phyloP scores from a whole-genome alignment of 2,113 vertebrate genomes.

The Calyptommatus sinebrachiatus region DNA sequence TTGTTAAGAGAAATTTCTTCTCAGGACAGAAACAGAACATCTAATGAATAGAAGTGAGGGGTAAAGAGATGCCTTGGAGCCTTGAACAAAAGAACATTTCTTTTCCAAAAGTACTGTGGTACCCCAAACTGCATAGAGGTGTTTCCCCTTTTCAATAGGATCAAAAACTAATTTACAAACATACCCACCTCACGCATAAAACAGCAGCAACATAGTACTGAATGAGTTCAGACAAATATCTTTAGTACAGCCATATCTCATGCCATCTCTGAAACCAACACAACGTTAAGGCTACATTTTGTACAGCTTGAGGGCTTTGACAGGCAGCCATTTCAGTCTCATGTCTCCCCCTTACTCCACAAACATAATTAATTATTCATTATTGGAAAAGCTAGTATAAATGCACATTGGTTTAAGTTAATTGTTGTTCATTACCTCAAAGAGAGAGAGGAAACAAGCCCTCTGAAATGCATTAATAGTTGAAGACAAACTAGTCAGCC shows the following conservation, averaged over 20 bases:
- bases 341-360: neutral
- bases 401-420: slow-evolving; percentile 38
- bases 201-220: neutral
- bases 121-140: neutral
- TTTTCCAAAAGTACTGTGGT: fast-evolving
- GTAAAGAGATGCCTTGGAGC: neutral
- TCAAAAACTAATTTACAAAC: neutral
- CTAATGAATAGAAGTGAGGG: neutral
- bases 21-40: neutral
- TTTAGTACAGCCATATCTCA: neutral
- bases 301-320: slow-evolving; percentile 34
- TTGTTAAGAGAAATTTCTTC: neutral
- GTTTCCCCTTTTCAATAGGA: neutral
- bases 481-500: slow-evolving; percentile 49
- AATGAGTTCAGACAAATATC: neutral
- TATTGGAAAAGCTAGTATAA: slow-evolving; percentile 16
- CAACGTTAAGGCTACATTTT: neutral
- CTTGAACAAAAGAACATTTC: neutral
- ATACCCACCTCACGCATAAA: fast-evolving
- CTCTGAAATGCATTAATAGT: slow-evolving; percentile 60
- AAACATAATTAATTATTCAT: slow-evolving; percentile 45
- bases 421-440: slow-evolving; percentile 63
- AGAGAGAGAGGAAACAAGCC: slow-evolving; percentile 37
- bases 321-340: slow-evolving; percentile 39
- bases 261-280: neutral